Conservation (phyloP, 2,113 vertebrate species). For the Scomber scombrus region DNA sequence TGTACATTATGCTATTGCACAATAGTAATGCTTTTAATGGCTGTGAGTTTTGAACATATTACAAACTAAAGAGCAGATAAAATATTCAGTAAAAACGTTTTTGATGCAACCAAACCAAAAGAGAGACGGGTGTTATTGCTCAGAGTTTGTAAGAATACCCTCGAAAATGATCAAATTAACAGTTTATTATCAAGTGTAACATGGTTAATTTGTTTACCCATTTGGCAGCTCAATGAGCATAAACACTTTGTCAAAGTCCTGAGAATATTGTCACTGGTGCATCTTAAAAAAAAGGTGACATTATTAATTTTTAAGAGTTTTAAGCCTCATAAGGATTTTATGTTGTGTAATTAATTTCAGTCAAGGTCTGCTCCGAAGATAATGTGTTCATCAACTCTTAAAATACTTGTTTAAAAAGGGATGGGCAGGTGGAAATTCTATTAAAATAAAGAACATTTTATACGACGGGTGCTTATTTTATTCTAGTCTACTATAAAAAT, state of each 20-base stretch:
- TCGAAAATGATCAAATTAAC: slow-evolving; percentile 63
- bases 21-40: slow-evolving; percentile 72
- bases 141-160: slow-evolving; percentile 15
- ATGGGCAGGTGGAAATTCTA: slow-evolving; percentile 77
- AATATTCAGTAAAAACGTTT: slow-evolving; percentile 43
- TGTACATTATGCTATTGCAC: slow-evolving; percentile 82
- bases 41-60: slow-evolving; percentile 78
- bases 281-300: slow-evolving; percentile 37
- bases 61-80: slow-evolving; percentile 69
- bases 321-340: slow-evolving; percentile 67
- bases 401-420: slow-evolving; percentile 72
- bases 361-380: slow-evolving; percentile 77
- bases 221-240: slow-evolving; percentile 36
- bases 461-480: slow-evolving; percentile 67
- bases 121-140: slow-evolving; percentile 11
- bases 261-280: slow-evolving; percentile 32
- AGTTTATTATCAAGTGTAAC: slow-evolving; percentile 53
- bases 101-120: slow-evolving; percentile 46
- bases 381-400: slow-evolving; percentile 79
- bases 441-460: slow-evolving; percentile 83
- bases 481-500: slow-evolving; percentile 37
- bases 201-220: slow-evolving; percentile 27
- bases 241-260: slow-evolving; percentile 31
- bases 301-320: slow-evolving; percentile 63
- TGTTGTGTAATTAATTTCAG: slow-evolving; percentile 71